These are phyloP conservation scores for Gallinago paraguaiae DNA, from an alignment of 2,113 vertebrate genomes.

Conservation along the genomic window DNA sequence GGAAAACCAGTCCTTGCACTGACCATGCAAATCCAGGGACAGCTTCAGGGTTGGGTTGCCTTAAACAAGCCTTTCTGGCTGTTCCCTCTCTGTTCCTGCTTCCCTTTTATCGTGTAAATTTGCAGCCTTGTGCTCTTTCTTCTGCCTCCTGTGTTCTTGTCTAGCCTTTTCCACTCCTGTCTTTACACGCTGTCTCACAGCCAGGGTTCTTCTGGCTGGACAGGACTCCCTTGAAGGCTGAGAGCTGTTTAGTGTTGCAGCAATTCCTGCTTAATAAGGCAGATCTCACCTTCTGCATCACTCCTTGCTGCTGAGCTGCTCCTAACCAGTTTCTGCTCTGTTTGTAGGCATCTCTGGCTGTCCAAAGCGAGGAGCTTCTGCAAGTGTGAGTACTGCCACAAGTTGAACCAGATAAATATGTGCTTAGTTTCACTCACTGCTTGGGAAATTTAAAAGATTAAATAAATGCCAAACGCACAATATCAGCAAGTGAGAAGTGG, in stretches of 20 bases:
- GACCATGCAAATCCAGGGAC: background rate
- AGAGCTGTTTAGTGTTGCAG: background rate
- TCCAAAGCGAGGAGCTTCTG: constrained; percentile 74
- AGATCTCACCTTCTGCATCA: background rate
- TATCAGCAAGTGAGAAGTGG: background rate
- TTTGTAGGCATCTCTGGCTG: constrained; percentile 74
- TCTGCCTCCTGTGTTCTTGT: background rate
- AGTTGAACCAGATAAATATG: background rate
- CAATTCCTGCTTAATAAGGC: background rate
- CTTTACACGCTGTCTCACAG: background rate
- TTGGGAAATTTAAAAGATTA: background rate
- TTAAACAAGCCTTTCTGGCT: background rate
- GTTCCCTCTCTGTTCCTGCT: background rate
- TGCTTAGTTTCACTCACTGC: background rate
- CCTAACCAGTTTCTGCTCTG: constrained; percentile 7
- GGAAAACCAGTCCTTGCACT: background rate
- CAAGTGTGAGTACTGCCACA: constrained; percentile 77
- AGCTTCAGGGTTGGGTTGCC: background rate
- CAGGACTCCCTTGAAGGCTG: background rate
- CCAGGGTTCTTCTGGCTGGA: background rate
- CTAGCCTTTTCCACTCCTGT: background rate
- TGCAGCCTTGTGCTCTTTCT: background rate
- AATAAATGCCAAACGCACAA: background rate
- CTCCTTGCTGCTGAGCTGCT: background rate
- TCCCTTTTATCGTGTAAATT: background rate